Base-by-base conservation (phyloP, 2,113 vertebrate genomes). In the Callopanchax toddi region DNA sequence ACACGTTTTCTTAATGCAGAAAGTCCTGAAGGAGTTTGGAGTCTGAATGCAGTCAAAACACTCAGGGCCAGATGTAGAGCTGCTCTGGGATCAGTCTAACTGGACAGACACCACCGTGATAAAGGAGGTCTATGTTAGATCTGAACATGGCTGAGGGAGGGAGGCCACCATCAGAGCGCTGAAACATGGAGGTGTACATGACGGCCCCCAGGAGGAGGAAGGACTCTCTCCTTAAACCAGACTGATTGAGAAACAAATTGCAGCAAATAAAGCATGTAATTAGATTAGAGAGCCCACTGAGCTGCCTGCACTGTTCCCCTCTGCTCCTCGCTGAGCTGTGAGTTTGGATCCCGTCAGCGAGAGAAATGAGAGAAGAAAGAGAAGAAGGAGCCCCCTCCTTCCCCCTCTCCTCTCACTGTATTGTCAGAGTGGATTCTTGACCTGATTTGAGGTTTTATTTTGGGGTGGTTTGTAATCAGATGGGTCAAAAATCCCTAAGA, bases 181-280 rank as follows among this genome's bases (percentile, higher is more conserved):
- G 86, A 90, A 91, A 94, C 92, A 89, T 29, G 26, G 26, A 92
- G 89, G 94, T 92, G 93, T 92, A 91, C 94, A 88, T 85, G 90
- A 93, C 86, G 74, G 84, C 92, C 91, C 42, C 44, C 89, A 86
- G 93, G 78, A 91, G 90, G 86, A 77, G 90, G 91, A 90, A 77
- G 90, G 91, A 90, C 90, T 94, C 95, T 95, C 91, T 94, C 94
- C 87, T 91, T 91, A 92, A 89, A 90, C 60, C 92, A 95, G 94
- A 96, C 93, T 95, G 95, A 96, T 95, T 95, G 95, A 93, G 94
- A 96, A 96, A 96, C 96, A 97, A 98, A 98, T 95, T 95, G 93
- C 85, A 75, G 91, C 93, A 97, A 98, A 97, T 97, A 97, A 97
- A 95, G 95, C 95, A 95, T 95, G 93, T 97, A 97, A 99, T 98